A percentile compares a stretch with the other conserved stretches of the same genome.
These are phyloP conservation scores for Drosophila melanosoma DNA, from an alignment of 2,888 invertebrate genomes.

Conservation along the genomic window DNA sequence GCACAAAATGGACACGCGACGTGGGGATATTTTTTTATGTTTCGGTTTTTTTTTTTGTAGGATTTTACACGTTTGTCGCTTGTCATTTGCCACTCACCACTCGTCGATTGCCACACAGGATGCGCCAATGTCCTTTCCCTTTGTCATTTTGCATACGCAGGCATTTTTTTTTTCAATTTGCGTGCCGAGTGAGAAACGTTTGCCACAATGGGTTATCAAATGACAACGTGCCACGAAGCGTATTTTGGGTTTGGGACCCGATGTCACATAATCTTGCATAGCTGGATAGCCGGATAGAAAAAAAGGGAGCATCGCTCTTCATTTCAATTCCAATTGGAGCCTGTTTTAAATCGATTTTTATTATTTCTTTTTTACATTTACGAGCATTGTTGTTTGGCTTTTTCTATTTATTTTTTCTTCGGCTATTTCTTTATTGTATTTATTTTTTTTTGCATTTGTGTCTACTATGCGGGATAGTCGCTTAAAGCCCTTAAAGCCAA, in stretches of 20 bases:
- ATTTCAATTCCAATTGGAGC: constrained; percentile 78
- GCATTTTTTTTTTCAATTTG: constrained; percentile 71
- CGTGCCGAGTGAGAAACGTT: constrained; percentile 58
- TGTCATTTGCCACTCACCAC: constrained; percentile 45
- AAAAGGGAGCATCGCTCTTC: constrained; percentile 48
- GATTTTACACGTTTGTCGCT: constrained; percentile 68
- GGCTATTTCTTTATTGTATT: constrained; percentile 10
- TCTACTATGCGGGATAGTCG: constrained; percentile 47
- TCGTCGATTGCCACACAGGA: constrained; percentile 16
- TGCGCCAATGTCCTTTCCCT: constrained; percentile 46
- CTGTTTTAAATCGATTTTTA: constrained; percentile 80
- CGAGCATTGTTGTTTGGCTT: constrained; percentile 34
- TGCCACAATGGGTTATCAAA: constrained; percentile 80
- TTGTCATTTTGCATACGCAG: constrained; percentile 59
- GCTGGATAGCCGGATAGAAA: constrained; percentile 30
- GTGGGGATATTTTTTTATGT: not conserved
- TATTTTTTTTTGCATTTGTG: constrained; percentile 31
- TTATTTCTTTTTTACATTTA: constrained; percentile 63
- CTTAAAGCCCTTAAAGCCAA: constrained; percentile 40
- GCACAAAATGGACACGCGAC: constrained; percentile 56
- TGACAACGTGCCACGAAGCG: constrained; percentile 76
- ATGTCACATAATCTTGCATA: constrained; percentile 42
- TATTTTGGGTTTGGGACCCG: constrained; percentile 21
- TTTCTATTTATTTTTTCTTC: constrained; percentile 12
- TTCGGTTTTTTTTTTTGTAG: constrained; percentile 43